A percentile compares a stretch with the other conserved stretches of the same genome.
These are phyloP conservation scores for Tursiops truncatus DNA, from an alignment of 2,113 vertebrate species.

Conservation along the genomic window DNA sequence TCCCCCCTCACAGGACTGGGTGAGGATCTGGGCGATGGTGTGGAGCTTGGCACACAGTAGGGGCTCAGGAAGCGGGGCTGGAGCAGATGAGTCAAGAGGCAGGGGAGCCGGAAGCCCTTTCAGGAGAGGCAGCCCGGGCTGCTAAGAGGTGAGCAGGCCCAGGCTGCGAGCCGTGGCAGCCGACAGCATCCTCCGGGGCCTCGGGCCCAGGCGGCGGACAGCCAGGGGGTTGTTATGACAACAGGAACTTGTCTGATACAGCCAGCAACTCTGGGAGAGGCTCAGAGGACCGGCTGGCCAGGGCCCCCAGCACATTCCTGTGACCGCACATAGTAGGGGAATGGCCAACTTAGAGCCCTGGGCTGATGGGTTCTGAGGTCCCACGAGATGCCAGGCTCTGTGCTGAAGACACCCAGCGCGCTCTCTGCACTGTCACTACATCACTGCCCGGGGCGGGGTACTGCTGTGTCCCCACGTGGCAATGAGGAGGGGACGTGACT, in stretches of 20 bases:
- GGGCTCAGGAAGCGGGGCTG: background rate
- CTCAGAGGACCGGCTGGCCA: background rate
- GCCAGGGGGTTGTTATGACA: constrained; percentile 83
- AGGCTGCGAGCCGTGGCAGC: background rate
- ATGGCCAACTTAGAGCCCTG: accelerated
- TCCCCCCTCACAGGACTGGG: background rate
- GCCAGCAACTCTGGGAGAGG: background rate
- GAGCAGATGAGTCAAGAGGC: background rate
- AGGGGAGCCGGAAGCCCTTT: background rate
- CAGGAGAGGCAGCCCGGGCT: background rate
- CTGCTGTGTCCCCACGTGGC: background rate
- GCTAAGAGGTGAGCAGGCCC: background rate
- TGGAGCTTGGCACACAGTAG: background rate
- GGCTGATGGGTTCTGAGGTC: background rate
- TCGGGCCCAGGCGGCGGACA: constrained; percentile 39
- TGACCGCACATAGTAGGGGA: accelerated
- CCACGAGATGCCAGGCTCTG: background rate
- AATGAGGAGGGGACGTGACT: background rate
- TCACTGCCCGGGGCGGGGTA: background rate
- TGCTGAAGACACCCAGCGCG: accelerated
- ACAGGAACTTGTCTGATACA: constrained; percentile 76
- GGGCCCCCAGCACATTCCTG: background rate
- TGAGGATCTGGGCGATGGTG: background rate
- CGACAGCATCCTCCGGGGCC: constrained; percentile 57
- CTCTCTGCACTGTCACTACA: background rate